Evolutionary conservation across 2,113 vertebrate species (phyloP).

Genomic region (Chaetura pelagica): DNA sequence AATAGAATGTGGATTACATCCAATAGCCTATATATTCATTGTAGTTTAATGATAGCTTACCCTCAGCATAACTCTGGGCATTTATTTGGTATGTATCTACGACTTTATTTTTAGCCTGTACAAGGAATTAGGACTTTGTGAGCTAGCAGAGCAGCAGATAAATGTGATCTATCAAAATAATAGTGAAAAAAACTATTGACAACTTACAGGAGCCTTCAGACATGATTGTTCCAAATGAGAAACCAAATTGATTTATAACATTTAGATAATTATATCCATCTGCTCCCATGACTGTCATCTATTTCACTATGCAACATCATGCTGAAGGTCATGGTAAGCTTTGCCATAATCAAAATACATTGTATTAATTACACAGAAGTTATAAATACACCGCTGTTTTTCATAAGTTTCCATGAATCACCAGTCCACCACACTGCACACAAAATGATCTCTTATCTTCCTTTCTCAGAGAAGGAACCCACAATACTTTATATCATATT

Average conservation of each 20-base stretch:
- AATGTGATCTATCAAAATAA: background rate
- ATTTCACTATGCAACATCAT: background rate
- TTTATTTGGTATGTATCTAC: background rate
- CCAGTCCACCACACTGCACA: background rate
- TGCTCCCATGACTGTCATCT: background rate
- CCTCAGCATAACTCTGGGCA: background rate
- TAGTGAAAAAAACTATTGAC: background rate
- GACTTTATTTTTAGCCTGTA: background rate
- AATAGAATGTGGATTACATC: background rate
- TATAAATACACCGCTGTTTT: background rate
- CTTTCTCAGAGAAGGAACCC: background rate
- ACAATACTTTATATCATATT: background rate
- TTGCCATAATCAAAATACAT: background rate
- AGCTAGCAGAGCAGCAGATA: background rate
- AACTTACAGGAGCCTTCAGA: conserved; percentile 10
- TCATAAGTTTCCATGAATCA: background rate
- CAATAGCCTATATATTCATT: background rate
- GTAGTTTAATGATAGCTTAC: background rate
- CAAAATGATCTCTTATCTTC: background rate
- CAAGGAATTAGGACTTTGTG: background rate
- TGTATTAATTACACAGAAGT: background rate
- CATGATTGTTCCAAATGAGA: background rate
- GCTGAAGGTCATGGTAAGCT: background rate
- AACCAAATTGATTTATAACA: background rate
- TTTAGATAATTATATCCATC: background rate